These are phyloP conservation scores for Scaptomyza caliginosa DNA, from an alignment of 2,888 invertebrate species.

Conservation along the genomic window DNA sequence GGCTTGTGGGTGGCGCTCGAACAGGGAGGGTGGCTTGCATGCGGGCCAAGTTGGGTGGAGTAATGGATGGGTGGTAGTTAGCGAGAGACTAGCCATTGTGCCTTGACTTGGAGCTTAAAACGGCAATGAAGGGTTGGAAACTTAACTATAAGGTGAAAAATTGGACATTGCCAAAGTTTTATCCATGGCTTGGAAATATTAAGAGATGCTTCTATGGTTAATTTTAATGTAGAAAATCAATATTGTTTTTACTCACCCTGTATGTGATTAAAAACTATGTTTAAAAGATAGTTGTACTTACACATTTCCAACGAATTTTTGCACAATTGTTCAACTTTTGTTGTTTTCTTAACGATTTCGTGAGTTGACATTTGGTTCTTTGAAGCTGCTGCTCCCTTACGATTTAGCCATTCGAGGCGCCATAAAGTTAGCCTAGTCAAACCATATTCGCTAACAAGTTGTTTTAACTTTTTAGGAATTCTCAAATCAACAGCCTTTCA, in stretches of 20 bases:
- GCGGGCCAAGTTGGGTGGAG: slow-evolving; percentile 27
- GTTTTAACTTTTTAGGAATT: slow-evolving; percentile 44
- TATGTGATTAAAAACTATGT: too few species aligned
- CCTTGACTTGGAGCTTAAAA: slow-evolving; percentile 9
- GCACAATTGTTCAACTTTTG: neutral
- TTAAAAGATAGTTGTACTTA: too few species aligned
- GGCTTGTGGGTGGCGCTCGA: slow-evolving; percentile 28
- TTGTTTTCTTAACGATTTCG: neutral
- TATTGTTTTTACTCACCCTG: too few species aligned
- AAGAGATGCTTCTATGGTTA: too few species aligned
- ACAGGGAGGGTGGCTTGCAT: slow-evolving; percentile 56
- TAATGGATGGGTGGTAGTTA: slow-evolving; percentile 32
- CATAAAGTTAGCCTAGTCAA: slow-evolving; percentile 21
- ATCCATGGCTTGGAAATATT: too few species aligned
- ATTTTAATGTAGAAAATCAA: too few species aligned
- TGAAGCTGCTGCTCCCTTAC: neutral
- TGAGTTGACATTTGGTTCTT: neutral
- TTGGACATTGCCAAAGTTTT: neutral
- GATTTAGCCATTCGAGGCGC: neutral
- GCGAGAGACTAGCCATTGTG: slow-evolving; percentile 13
- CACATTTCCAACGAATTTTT: neutral
- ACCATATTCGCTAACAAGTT: slow-evolving; percentile 40
- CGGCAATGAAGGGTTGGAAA: slow-evolving; percentile 26
- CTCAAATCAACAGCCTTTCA: slow-evolving; percentile 70
- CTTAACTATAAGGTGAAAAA: neutral